phyloP scores from a whole-genome alignment of 2,888 invertebrate species.

The Phymatocera aterrima region DNA sequence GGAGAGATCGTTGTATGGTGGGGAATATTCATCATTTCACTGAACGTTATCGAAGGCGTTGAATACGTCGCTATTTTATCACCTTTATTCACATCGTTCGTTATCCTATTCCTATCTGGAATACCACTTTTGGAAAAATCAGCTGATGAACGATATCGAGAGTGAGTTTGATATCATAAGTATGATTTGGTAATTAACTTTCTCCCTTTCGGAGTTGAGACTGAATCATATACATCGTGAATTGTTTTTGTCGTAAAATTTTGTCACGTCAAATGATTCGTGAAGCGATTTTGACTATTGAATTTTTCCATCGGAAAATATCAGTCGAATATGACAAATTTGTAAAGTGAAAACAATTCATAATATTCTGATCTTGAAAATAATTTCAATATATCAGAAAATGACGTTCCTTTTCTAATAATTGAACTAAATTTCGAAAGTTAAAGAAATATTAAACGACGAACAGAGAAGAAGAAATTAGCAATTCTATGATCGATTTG shows the following conservation, averaged over 20 bases:
- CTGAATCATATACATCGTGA: no score
- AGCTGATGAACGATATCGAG: slow-evolving; percentile 92
- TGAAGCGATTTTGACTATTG: no score
- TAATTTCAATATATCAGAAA: no score
- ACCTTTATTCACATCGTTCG: slow-evolving; percentile 90
- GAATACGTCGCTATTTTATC: slow-evolving; percentile 93
- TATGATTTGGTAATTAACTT: no score
- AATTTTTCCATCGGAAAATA: no score
- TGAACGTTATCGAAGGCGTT: slow-evolving; percentile 89
- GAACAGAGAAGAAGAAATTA: neutral
- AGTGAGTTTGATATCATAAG: slow-evolving; percentile 80
- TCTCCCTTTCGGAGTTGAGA: no score
- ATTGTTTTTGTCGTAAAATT: no score
- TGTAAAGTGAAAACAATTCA: no score
- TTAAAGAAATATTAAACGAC: neutral
- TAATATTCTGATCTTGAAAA: no score
- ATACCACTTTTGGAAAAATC: slow-evolving; percentile 92
- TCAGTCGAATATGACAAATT: no score
- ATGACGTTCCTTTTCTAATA: no score
- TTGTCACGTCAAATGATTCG: no score
- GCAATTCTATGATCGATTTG: neutral
- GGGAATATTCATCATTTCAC: slow-evolving; percentile 93
- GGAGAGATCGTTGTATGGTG: slow-evolving; percentile 96
- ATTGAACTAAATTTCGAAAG: neutral
- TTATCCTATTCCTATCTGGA: slow-evolving; percentile 93